Evolutionary conservation across 1,140 invertebrate genomes (phyloP).

Genomic region (Bombus confusus): DNA sequence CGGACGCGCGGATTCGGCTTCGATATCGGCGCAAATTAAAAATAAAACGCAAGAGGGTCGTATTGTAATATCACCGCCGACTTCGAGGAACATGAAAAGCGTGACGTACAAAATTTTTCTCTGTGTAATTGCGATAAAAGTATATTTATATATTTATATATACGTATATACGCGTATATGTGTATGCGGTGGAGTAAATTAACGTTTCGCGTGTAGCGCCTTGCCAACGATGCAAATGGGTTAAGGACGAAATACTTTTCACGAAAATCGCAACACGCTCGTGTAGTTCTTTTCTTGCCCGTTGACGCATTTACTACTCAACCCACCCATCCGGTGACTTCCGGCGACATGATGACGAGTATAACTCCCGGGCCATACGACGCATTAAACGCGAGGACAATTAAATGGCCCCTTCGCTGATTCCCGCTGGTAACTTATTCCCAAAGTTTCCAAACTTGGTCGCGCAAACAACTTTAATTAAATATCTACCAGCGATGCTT

Average conservation of each 20-base stretch:
- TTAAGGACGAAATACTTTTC: constrained; percentile 32
- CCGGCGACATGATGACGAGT: constrained; percentile 62
- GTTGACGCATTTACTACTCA: neutral
- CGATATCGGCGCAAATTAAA: constrained; percentile 37
- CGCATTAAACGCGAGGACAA: constrained; percentile 71
- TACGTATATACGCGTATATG: neutral
- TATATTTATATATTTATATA: neutral
- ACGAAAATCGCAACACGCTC: neutral
- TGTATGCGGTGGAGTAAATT: constrained; percentile 10
- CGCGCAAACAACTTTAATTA: constrained; percentile 80
- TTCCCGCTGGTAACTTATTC: constrained; percentile 73
- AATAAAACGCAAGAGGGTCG: constrained; percentile 30
- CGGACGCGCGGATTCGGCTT: constrained; percentile 2
- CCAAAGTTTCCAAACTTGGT: constrained; percentile 75
- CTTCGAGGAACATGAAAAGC: constrained; percentile 1
- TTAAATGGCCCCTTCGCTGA: constrained; percentile 71
- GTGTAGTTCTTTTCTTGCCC: neutral
- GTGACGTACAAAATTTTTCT: neutral
- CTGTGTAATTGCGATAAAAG: constrained; percentile 5
- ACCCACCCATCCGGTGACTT: constrained; percentile 42
- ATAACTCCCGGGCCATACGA: constrained; percentile 66
- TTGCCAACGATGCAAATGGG: neutral
- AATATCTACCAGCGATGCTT: constrained; percentile 72
- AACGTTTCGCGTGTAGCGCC: constrained; percentile 15
- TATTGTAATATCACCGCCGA: constrained; percentile 1